Evolutionary conservation across 1,140 invertebrate genomes (phyloP).

Genomic region (Calephelis nemesis): DNA sequence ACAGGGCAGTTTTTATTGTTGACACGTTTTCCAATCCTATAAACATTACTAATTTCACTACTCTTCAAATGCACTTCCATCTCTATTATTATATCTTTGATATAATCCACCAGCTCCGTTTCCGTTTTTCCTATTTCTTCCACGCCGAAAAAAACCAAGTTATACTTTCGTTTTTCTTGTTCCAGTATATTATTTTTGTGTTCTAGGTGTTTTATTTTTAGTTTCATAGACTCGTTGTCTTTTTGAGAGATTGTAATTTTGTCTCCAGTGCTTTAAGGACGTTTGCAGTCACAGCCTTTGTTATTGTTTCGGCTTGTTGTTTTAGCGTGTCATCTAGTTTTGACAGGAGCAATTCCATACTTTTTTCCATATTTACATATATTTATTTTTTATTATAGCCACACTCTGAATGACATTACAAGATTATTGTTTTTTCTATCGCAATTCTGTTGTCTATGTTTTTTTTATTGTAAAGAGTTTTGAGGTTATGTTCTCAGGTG

Average conservation of each 20-base stretch:
- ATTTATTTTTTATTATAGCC: not conserved
- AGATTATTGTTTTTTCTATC: too few species aligned
- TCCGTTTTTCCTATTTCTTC: conserved; percentile 20
- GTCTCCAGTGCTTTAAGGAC: conserved; percentile 34
- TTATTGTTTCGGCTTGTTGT: conserved; percentile 33
- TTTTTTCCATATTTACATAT: conserved; percentile 2
- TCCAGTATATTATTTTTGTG: conserved; percentile 29
- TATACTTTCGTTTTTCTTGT: conserved; percentile 39
- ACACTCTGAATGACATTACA: not conserved
- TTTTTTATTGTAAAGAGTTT: too few species aligned
- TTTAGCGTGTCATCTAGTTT: conserved; percentile 34
- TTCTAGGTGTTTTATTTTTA: conserved; percentile 33
- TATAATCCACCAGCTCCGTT: conserved; percentile 29
- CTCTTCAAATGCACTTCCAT: conserved; percentile 26
- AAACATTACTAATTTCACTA: conserved; percentile 20
- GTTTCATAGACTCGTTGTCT: conserved; percentile 33
- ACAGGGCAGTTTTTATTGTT: conserved; percentile 33
- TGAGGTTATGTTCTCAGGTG: too few species aligned
- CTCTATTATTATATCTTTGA: conserved; percentile 33
- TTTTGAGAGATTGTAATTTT: conserved; percentile 32
- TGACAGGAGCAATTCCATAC: conserved; percentile 30
- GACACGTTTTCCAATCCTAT: conserved; percentile 33
- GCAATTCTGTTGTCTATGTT: too few species aligned
- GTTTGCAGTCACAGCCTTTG: conserved; percentile 29
- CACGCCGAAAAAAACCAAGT: conserved; percentile 38